Base-by-base conservation (phyloP, 2,113 vertebrate genomes). In the Menidia beryllina region DNA sequence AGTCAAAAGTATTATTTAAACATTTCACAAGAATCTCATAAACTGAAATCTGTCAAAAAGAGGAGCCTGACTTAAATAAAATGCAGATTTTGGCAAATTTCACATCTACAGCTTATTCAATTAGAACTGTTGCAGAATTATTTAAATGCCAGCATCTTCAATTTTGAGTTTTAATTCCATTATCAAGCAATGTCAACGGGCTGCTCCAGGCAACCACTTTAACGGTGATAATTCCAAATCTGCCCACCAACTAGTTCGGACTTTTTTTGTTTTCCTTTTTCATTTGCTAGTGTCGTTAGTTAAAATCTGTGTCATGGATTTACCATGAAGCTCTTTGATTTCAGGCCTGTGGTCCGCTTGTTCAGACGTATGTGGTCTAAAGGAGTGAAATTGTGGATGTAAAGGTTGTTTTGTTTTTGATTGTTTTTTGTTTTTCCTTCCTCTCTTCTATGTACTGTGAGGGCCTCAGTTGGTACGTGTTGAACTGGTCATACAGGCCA, bases 191-290 rank as follows among this genome's bases (percentile, higher is more conserved):
- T 2, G 17, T 45, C 19, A 19, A 19, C 43, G 51, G 69, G 63
- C 73, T 67, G 51, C 65, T 77, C n/a, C n/a, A n/a, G n/a, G 45
- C 47, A 14, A 19, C 41, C 19, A 19, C 13, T 19, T 45, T 41
- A 15, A 49, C 30, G 47, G 45, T 30, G 17, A 63, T 54, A 26
- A 67, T 54, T 78, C 61, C 25, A 25, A 27, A 12, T 72, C 74
- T 61, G 84, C 86, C 84, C 72, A 86, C 81, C 78, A 68, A n/a
- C n/a, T n/a, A n/a, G n/a, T n/a, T n/a, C n/a, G 81, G 49, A 74
- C 72, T 67, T 77, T 63, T 63, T 65, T 65, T 53, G 74, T 41
- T 65, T 69, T 75, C 71, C 54, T 1, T 7, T 67, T 56, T n/a
- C 36, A 26, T 17, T 20, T 15, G 57, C 45, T n/a, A n/a, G 17